phyloP scores from a whole-genome alignment of 1,140 invertebrate species.

The Dendrolimus kikuchii region DNA sequence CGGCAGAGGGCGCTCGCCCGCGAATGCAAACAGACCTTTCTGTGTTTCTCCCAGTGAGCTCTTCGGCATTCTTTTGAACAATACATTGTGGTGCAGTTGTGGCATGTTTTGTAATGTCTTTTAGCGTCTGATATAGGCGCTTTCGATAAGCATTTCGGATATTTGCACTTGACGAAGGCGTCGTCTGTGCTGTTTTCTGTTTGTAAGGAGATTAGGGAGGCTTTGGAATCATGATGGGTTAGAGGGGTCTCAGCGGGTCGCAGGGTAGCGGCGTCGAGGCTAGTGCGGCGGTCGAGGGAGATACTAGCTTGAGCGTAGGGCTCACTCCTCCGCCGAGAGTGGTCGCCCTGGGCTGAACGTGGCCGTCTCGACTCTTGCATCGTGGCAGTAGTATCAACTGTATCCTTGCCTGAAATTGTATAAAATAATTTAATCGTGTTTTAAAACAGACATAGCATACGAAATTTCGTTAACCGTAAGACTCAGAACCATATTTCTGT shows the following conservation, averaged over 20 bases:
- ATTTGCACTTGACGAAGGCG: constrained; percentile 81
- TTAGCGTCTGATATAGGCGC: constrained; percentile 78
- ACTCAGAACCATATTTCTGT: constrained; percentile 46
- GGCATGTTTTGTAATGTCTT: constrained; percentile 88
- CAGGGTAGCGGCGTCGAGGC: constrained; percentile 45
- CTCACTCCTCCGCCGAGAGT: constrained; percentile 58
- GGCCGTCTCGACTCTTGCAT: constrained; percentile 51
- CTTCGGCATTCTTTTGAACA: constrained; percentile 88
- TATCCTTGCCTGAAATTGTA: constrained; percentile 60
- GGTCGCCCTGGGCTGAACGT: constrained; percentile 49
- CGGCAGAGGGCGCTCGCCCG: constrained; percentile 89
- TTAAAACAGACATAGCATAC: constrained; percentile 2
- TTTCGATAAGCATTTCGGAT: constrained; percentile 81
- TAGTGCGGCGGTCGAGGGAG: constrained; percentile 52
- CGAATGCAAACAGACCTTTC: constrained; percentile 91
- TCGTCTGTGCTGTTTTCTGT: constrained; percentile 67
- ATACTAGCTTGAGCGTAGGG: constrained; percentile 49
- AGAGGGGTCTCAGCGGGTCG: constrained; percentile 39
- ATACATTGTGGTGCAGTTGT: constrained; percentile 93
- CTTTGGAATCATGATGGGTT: constrained; percentile 54
- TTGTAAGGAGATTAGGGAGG: constrained; percentile 60
- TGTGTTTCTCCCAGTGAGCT: constrained; percentile 92
- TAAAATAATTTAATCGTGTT: background rate
- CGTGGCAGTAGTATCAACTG: constrained; percentile 64
- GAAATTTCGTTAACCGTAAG: constrained; percentile 10